Evolutionary conservation across 2,888 invertebrate species (phyloP).

Genomic region (Podotricha telesiphe): DNA sequence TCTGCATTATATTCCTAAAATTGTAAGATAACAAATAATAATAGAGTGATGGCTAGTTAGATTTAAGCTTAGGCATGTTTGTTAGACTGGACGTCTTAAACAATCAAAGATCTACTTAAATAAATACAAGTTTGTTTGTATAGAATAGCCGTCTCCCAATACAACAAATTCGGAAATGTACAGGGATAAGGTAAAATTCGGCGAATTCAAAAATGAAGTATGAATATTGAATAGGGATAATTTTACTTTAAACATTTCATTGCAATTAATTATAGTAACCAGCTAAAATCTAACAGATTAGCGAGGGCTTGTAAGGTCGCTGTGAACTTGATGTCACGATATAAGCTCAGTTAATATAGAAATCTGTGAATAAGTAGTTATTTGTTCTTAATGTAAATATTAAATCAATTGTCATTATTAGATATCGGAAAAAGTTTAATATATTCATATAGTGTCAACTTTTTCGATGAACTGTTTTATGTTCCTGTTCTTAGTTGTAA

Average conservation of each 20-base stretch:
- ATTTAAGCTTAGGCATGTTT: conserved; percentile 52
- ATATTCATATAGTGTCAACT: conserved; percentile 69
- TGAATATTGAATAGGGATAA: conserved; percentile 40
- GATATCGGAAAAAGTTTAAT: conserved; percentile 75
- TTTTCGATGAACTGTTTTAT: conserved; percentile 80
- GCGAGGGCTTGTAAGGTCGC: conserved; percentile 69
- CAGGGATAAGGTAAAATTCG: conserved; percentile 75
- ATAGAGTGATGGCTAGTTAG: conserved; percentile 65
- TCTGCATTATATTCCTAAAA: conserved; percentile 70
- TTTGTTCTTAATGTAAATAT: conserved; percentile 75
- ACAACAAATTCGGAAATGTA: conserved; percentile 82
- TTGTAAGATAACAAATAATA: conserved; percentile 62
- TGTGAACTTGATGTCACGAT: conserved; percentile 65
- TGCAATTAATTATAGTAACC: conserved; percentile 41
- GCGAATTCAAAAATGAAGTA: conserved; percentile 51
- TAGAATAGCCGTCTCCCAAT: conserved; percentile 50
- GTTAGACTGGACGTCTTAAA: conserved; percentile 47
- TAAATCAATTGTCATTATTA: conserved; percentile 62
- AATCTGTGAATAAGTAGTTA: conserved; percentile 72
- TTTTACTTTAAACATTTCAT: conserved; percentile 55
- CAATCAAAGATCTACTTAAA: conserved; percentile 23
- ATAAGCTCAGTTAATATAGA: conserved; percentile 71
- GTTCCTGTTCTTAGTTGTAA: conserved; percentile 82
- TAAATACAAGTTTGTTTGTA: conserved; percentile 41
- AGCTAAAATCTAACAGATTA: conserved; percentile 53